Percentiles rank a stretch among this genome's conserved stretches.
Evolutionary conservation across 1,140 invertebrate species (phyloP).

Genomic region (Drosophila subobscura): DNA sequence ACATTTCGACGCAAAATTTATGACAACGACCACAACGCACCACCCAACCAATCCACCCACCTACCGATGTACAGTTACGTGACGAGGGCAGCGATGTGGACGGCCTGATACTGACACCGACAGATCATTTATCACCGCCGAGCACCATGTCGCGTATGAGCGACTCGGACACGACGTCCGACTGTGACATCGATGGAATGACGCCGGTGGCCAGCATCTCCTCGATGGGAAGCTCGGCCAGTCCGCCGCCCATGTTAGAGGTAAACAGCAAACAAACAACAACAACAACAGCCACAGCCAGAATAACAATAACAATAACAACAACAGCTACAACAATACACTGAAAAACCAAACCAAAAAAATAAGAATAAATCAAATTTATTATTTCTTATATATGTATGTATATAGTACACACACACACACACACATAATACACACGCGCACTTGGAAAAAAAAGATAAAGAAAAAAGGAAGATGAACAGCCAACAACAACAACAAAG

Average conservation of each 20-base stretch:
- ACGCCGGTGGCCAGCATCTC: conserved; percentile 90
- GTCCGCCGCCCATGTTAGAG: conserved; percentile 87
- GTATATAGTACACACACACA: conserved; percentile 45
- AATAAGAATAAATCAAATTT: conserved; percentile 44
- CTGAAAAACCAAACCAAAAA: conserved; percentile 14
- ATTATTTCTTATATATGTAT: conserved; percentile 54
- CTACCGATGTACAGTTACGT: conserved; percentile 69
- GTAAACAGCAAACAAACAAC: conserved; percentile 64
- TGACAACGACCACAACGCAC: conserved; percentile 58
- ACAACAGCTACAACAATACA: conserved; percentile 32
- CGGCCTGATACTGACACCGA: conserved; percentile 86
- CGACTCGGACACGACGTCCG: conserved; percentile 95
- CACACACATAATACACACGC: conserved; percentile 11
- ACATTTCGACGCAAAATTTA: conserved; percentile 66
- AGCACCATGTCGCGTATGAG: conserved; percentile 94
- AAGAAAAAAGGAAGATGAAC: too few species aligned
- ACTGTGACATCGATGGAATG: conserved; percentile 92
- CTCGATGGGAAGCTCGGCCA: conserved; percentile 94
- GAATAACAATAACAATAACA: conserved; percentile 30
- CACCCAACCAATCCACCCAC: conserved; percentile 24
- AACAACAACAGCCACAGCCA: conserved; percentile 39
- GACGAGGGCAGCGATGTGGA: conserved; percentile 84
- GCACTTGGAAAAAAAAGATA: not conserved
- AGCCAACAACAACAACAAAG: not conserved
- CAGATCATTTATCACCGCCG: conserved; percentile 96